Evolutionary conservation across 2,888 invertebrate species (phyloP).

Genomic region (Amiota communis): DNA sequence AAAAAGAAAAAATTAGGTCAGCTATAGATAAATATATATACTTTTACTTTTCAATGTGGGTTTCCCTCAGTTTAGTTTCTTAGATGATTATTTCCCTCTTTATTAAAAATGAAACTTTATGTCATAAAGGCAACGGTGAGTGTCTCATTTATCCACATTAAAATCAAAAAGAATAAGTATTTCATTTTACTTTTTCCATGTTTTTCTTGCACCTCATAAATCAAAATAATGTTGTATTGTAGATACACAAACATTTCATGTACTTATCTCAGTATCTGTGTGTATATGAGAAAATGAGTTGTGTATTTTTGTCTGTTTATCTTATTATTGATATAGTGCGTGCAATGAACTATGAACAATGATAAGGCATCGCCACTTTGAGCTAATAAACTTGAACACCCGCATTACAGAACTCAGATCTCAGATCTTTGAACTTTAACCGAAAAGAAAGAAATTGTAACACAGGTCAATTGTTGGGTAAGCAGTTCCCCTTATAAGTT

Average conservation of each 20-base stretch:
- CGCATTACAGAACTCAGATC: neutral
- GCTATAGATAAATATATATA: slow-evolving; percentile 35
- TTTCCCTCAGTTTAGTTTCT: neutral
- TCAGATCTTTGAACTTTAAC: neutral
- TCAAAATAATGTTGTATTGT: slow-evolving; percentile 17
- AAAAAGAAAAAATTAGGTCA: slow-evolving; percentile 51
- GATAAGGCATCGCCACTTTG: neutral
- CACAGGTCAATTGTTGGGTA: slow-evolving; percentile 42
- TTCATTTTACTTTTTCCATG: too few relatives aligned
- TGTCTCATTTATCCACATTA: too few relatives aligned
- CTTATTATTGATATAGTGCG: slow-evolving; percentile 17
- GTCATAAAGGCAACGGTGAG: neutral
- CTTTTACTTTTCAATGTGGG: slow-evolving; percentile 51
- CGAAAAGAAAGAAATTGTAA: neutral
- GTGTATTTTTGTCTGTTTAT: neutral
- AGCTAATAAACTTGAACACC: slow-evolving; percentile 63
- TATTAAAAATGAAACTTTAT: neutral
- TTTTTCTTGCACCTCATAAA: slow-evolving; percentile 26
- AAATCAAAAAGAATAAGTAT: too few relatives aligned
- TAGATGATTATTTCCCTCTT: too few relatives aligned
- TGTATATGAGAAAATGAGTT: neutral
- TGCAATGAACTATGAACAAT: slow-evolving; percentile 48
- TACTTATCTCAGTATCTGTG: neutral
- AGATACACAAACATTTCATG: slow-evolving; percentile 19
- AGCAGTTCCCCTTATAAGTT: neutral